phyloP scores from a whole-genome alignment of 2,113 vertebrate genomes.

The Neotoma lepida region DNA sequence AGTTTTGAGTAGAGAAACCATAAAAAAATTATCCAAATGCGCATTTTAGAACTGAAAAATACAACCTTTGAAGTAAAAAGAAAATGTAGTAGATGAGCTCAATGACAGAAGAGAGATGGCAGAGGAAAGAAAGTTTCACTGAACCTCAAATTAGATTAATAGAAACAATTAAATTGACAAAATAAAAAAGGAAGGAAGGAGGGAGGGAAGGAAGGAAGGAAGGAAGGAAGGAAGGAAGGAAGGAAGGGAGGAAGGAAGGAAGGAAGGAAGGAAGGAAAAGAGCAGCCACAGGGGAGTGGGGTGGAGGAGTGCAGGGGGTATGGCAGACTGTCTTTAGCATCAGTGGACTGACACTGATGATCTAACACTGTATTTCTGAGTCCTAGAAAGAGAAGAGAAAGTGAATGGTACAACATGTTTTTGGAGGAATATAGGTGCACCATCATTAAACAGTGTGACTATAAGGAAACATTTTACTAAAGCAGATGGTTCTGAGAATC shows the following conservation, averaged over 20 bases:
- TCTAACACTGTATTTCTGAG: neutral
- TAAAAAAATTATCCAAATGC: neutral
- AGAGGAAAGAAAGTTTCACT: neutral
- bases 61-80: neutral
- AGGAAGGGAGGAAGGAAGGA: neutral
- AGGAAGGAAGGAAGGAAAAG: neutral
- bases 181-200: neutral
- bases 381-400: neutral
- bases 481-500: neutral
- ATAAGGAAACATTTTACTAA: neutral
- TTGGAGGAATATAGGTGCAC: neutral
- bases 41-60: constrained; percentile 39
- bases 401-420: neutral
- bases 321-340: neutral
- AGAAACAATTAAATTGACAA: neutral
- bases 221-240: fast-evolving
- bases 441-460: neutral
- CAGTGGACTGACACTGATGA: neutral
- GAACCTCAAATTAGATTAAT: neutral
- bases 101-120: neutral
- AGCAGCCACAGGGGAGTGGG: neutral
- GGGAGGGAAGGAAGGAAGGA: too few species aligned
- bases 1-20: constrained; percentile 4
- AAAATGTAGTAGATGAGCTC: neutral
- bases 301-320: neutral